Percentiles rank a stretch among this genome's conserved stretches.
These are phyloP conservation scores for Dendroctonus valens DNA, from an alignment of 1,140 invertebrate species.

Conservation along the genomic window DNA sequence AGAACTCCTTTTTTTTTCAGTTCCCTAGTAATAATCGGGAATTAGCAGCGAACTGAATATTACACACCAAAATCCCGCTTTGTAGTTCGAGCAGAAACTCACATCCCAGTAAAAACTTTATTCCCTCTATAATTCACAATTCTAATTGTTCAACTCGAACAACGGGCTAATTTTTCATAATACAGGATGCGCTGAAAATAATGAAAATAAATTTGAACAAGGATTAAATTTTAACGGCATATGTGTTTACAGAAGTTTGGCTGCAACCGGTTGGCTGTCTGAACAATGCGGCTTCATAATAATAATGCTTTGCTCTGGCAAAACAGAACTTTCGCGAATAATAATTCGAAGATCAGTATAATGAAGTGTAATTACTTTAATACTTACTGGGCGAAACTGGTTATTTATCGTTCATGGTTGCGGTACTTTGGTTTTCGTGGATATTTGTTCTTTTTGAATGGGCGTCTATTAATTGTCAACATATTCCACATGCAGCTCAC, in stretches of 20 bases:
- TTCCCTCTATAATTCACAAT: too few relatives aligned
- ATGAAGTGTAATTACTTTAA: conserved; percentile 13
- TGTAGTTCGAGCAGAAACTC: too few relatives aligned
- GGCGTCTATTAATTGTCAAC: too few relatives aligned
- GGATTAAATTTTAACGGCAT: conserved; percentile 16
- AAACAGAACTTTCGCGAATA: conserved; percentile 1
- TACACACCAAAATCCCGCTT: too few relatives aligned
- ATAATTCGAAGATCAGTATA: conserved; percentile 2
- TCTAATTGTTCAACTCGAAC: too few relatives aligned
- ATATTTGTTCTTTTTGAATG: background rate
- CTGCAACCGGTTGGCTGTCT: conserved; percentile 13
- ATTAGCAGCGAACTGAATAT: too few relatives aligned
- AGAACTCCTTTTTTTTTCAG: too few relatives aligned
- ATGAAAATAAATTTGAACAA: conserved; percentile 13
- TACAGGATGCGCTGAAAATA: conserved; percentile 4
- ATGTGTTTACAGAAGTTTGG: conserved; percentile 11
- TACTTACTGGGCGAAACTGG: background rate
- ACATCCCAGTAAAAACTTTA: too few relatives aligned
- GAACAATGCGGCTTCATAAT: conserved; percentile 10
- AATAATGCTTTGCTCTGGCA: too few relatives aligned
- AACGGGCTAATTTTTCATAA: background rate
- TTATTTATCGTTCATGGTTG: background rate
- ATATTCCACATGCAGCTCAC: too few relatives aligned
- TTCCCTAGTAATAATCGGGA: too few relatives aligned
- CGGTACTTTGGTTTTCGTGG: background rate